Conservation (phyloP, 2,888 invertebrate species). For the Eugnorisma glareosa region DNA sequence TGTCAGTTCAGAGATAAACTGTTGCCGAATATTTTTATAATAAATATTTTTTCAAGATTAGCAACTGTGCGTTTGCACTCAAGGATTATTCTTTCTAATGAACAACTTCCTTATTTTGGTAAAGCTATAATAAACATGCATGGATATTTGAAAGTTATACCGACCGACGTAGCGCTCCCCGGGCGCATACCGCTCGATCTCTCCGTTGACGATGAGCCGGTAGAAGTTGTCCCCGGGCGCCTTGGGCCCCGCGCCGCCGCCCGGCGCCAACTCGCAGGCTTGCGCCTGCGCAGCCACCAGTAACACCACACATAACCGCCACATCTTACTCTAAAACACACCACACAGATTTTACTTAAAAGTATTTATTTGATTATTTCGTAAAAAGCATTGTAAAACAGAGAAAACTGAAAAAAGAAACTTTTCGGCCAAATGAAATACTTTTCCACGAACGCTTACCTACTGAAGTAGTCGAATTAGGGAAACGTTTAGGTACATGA, state of each 20-base stretch:
- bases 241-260: constrained; percentile 80
- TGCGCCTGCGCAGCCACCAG: constrained; percentile 64
- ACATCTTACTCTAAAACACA: constrained; percentile 42
- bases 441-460: too few species aligned
- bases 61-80: neutral
- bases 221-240: constrained; percentile 96
- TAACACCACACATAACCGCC: constrained; percentile 61
- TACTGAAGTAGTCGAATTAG: neutral
- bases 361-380: neutral
- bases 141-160: constrained; percentile 55
- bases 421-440: neutral
- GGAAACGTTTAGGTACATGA: neutral
- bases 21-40: neutral
- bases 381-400: neutral
- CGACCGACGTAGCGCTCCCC: constrained; percentile 95
- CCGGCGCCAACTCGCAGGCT: constrained; percentile 86
- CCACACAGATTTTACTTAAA: neutral
- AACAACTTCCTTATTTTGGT: constrained; percentile 4
- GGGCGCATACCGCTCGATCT: constrained; percentile 95
- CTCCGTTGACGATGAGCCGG: constrained; percentile 94
- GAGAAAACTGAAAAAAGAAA: neutral
- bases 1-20: constrained; percentile 4
- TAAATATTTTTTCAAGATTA: neutral
- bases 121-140: neutral
- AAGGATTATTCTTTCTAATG: neutral